These are phyloP conservation scores for Discoglossus pictus DNA, from an alignment of 2,797 vertebrate genomes.

Conservation along the genomic window DNA sequence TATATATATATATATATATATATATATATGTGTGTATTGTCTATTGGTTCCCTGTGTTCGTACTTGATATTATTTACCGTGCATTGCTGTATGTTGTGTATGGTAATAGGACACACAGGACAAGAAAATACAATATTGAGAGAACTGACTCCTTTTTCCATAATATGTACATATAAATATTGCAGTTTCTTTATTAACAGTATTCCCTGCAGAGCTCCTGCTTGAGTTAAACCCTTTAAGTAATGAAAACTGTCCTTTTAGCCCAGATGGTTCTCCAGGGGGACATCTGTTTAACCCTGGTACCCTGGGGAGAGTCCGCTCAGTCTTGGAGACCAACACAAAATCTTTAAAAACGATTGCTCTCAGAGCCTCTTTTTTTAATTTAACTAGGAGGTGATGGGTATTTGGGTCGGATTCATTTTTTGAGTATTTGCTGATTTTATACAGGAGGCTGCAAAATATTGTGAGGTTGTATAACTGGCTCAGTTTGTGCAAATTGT, in stretches of 20 bases:
- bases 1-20: slow-evolving; percentile 20
- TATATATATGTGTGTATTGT: not conserved
- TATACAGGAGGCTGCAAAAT: not conserved
- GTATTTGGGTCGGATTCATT: not conserved
- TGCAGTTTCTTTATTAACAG: not conserved
- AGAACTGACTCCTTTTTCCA: not conserved
- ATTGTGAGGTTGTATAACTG: not conserved
- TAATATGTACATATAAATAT: not conserved
- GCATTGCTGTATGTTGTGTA: too few species aligned
- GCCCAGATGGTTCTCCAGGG: slow-evolving; percentile 29
- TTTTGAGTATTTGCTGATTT: slow-evolving; percentile 1
- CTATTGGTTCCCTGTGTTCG: too few species aligned
- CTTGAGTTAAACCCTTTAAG: slow-evolving; percentile 25
- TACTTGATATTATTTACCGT: too few species aligned
- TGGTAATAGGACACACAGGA: too few species aligned
- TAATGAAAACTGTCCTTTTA: slow-evolving; percentile 43
- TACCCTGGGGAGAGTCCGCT: slow-evolving; percentile 9
- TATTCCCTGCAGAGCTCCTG: not conserved
- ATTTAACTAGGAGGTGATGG: not conserved
- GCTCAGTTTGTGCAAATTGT: not conserved
- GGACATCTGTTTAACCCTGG: slow-evolving; percentile 17
- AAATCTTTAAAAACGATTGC: slow-evolving; percentile 24
- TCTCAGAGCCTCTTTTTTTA: slow-evolving; percentile 17
- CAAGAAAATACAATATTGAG: too few species aligned
- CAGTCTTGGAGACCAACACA: slow-evolving; percentile 7